Percentiles rank a stretch among this genome's conserved stretches.
phyloP scores from a whole-genome alignment of 1,140 invertebrate species.

The Ceratitis capitata region DNA sequence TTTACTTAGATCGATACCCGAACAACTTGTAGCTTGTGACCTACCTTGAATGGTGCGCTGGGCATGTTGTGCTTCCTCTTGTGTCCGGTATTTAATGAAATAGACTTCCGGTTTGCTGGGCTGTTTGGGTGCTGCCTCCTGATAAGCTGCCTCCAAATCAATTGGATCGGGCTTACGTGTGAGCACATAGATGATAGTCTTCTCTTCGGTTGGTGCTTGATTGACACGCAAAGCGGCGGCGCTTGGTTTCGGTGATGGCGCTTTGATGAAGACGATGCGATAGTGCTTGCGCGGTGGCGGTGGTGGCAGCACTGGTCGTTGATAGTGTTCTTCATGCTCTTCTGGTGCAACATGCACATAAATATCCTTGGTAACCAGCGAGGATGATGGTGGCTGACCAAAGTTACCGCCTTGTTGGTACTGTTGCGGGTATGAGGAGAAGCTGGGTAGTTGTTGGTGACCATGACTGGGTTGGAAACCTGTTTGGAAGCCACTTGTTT shows the following conservation, averaged over 20 bases:
- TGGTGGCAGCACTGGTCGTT: slow-evolving; percentile 46
- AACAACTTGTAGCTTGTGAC: not conserved
- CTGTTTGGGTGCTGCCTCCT: slow-evolving; percentile 69
- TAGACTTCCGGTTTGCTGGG: slow-evolving; percentile 81
- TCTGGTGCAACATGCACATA: slow-evolving; percentile 62
- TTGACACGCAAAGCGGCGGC: slow-evolving; percentile 70
- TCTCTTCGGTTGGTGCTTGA: slow-evolving; percentile 78
- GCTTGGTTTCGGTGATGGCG: slow-evolving; percentile 75
- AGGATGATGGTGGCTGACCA: slow-evolving; percentile 3
- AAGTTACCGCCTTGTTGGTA: slow-evolving; percentile 32
- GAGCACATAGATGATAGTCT: slow-evolving; percentile 86
- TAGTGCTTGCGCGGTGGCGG: slow-evolving; percentile 79
- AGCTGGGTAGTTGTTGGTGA: slow-evolving; percentile 40
- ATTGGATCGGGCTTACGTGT: slow-evolving; percentile 79
- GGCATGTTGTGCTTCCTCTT: slow-evolving; percentile 68
- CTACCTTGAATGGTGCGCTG: slow-evolving; percentile 64
- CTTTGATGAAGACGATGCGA: slow-evolving; percentile 89
- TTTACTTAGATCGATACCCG: not conserved
- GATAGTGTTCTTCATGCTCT: slow-evolving; percentile 51
- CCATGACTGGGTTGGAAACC: not conserved
- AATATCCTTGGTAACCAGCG: slow-evolving; percentile 60
- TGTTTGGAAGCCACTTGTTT: not conserved
- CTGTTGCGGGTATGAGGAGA: slow-evolving; percentile 37
- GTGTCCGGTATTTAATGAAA: slow-evolving; percentile 79
- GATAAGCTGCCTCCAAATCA: slow-evolving; percentile 69